phyloP scores from a whole-genome alignment of 2,797 vertebrate species.

The Nannoperca australis region DNA sequence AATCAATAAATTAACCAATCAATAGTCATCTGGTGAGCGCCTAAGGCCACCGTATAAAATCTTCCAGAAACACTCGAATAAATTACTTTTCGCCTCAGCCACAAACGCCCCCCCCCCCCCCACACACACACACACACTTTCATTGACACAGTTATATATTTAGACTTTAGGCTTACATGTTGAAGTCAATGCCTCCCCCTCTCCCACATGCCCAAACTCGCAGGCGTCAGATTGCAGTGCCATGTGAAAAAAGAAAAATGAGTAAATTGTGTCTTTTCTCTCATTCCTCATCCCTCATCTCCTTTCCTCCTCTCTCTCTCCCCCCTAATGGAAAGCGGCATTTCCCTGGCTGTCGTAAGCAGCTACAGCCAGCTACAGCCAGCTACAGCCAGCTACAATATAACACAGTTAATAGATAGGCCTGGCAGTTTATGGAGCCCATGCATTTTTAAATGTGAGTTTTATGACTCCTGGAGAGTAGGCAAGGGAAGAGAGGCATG shows the following conservation, averaged over 20 bases:
- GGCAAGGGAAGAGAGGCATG: constrained; percentile 34
- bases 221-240: constrained; percentile 57
- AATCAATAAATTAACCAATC: too few species aligned
- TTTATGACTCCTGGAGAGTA: constrained; percentile 72
- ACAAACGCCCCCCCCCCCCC: too few species aligned
- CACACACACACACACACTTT: not conserved
- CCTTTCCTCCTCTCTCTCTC: constrained; percentile 6
- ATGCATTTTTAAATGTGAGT: constrained; percentile 81
- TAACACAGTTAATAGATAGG: constrained; percentile 74
- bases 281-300: constrained; percentile 54
- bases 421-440: constrained; percentile 75
- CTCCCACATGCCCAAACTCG: constrained; percentile 38
- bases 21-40: too few species aligned
- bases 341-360: constrained; percentile 68
- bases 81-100: too few species aligned
- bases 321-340: constrained; percentile 70
- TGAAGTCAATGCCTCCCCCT: constrained; percentile 20
- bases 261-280: constrained; percentile 63
- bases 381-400: constrained; percentile 67
- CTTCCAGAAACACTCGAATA: too few species aligned
- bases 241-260: constrained; percentile 68
- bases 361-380: constrained; percentile 66
- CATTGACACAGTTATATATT: constrained; percentile 38
- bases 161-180: constrained; percentile 47
- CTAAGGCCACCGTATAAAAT: too few species aligned